phyloP scores from a whole-genome alignment of 35 echinoderm and acorn worm genomes.

The Holothuria glaberrima region DNA sequence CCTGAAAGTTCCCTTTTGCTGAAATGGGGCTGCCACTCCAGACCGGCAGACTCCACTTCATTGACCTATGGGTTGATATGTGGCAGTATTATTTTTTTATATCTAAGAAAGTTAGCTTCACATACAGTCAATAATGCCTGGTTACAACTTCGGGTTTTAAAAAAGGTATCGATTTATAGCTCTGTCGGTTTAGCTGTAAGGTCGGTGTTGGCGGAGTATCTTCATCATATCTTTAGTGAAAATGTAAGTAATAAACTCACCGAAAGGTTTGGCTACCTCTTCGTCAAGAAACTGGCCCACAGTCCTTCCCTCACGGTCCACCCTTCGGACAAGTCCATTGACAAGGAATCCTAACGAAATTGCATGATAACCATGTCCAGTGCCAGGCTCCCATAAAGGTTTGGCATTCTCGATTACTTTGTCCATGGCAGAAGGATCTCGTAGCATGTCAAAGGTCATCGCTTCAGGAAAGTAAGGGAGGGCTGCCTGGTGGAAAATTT shows the following conservation, averaged over 20 bases:
- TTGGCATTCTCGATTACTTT: conserved; percentile 35
- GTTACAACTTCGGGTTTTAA: too few species aligned
- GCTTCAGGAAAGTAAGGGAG: conserved; percentile 32
- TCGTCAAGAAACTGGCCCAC: conserved; percentile 86
- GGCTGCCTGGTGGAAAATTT: conserved; percentile 65
- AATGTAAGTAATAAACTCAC: conserved; percentile 42
- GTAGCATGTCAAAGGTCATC: conserved; percentile 54
- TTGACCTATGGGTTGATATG: too few species aligned
- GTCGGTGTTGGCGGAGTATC: too few species aligned
- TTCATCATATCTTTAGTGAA: not conserved
- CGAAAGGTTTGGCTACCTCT: conserved; percentile 90
- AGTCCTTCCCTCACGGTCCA: conserved; percentile 76
- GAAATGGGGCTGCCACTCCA: too few species aligned
- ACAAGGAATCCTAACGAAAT: conserved; percentile 65
- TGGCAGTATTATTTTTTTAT: too few species aligned
- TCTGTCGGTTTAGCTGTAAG: too few species aligned
- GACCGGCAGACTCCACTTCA: too few species aligned
- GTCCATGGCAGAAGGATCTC: conserved; percentile 57
- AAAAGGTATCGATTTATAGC: too few species aligned
- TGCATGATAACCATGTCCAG: conserved; percentile 78
- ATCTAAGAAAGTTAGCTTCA: too few species aligned
- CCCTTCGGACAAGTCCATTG: conserved; percentile 75
- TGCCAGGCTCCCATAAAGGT: conserved; percentile 83
- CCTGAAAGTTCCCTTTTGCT: too few species aligned
- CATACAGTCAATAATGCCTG: too few species aligned